These are phyloP conservation scores for Tragelaphus buxtoni DNA, from an alignment of 2,113 vertebrate species.

Conservation along the genomic window DNA sequence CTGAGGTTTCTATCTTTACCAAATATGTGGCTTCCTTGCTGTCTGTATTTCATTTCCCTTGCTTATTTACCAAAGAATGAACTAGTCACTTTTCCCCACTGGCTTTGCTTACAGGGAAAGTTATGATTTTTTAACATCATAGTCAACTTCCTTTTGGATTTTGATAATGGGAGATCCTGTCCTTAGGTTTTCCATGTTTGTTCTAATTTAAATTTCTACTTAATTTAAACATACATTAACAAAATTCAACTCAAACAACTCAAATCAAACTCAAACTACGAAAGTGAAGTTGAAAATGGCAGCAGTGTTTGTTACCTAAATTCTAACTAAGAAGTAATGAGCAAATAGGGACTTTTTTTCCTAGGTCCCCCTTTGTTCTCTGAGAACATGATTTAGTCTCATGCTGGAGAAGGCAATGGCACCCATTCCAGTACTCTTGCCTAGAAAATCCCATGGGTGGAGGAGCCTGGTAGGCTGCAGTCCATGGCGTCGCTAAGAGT, in stretches of 20 bases:
- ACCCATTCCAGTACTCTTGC: too few species aligned
- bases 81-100: slow-evolving; percentile 17
- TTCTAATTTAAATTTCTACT: neutral
- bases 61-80: slow-evolving; percentile 56
- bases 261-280: neutral
- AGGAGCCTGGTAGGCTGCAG: too few species aligned
- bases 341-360: neutral
- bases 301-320: neutral
- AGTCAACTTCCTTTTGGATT: slow-evolving; percentile 21
- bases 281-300: neutral
- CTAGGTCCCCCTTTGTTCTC: neutral
- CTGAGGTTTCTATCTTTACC: slow-evolving; percentile 47
- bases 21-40: slow-evolving; percentile 41
- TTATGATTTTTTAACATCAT: neutral
- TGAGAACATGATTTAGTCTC: neutral
- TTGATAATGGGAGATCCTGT: slow-evolving; percentile 7
- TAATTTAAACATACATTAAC: neutral
- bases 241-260: neutral
- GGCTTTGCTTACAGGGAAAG: neutral
- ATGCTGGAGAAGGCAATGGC: too few species aligned
- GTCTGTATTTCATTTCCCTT: slow-evolving; percentile 57
- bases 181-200: neutral
- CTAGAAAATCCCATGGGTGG: too few species aligned
- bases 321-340: neutral
- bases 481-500: too few species aligned